Conservation (phyloP, 35 echinoderm and acorn worm genomes). For the Ophioderma brevispina region DNA sequence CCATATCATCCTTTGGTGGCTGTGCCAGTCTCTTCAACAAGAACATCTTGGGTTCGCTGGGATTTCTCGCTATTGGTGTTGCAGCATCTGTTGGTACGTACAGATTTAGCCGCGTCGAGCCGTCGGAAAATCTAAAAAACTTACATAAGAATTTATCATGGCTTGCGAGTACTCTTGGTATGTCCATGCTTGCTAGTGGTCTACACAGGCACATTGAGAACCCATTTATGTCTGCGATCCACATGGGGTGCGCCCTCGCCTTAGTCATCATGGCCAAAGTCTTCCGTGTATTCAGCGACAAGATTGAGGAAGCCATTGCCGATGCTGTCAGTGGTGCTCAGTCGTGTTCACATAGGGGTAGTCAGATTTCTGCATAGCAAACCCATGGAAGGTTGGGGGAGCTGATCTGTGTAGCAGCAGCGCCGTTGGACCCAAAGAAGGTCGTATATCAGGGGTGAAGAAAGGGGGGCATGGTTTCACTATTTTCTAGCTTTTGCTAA, state of each 20-base stretch:
- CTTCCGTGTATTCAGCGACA: neutral
- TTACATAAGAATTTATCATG: constrained; percentile 69
- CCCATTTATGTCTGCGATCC: constrained; percentile 28
- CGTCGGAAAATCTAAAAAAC: constrained; percentile 14
- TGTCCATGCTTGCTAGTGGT: constrained; percentile 61
- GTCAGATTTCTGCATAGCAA: constrained; percentile 69
- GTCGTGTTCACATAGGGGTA: constrained; percentile 70
- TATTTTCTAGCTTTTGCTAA: constrained; percentile 87
- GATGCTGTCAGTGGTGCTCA: constrained; percentile 30
- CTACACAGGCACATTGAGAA: constrained; percentile 61
- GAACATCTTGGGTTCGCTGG: constrained; percentile 41
- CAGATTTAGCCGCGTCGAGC: constrained; percentile 45
- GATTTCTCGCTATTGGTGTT: constrained; percentile 64
- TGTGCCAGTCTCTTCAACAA: constrained; percentile 33
- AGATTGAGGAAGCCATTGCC: constrained; percentile 15
- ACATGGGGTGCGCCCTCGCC: constrained; percentile 40
- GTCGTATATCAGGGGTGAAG: constrained; percentile 48
- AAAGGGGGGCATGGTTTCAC: constrained; percentile 93
- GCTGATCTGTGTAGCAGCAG: constrained; percentile 63
- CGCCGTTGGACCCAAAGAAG: constrained; percentile 64
- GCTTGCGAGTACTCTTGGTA: constrained; percentile 61
- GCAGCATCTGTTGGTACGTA: constrained; percentile 69
- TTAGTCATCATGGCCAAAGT: constrained; percentile 45
- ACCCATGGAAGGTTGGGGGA: constrained; percentile 73
- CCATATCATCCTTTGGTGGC: constrained; percentile 56